phyloP scores from a whole-genome alignment of 2,888 invertebrate species.

The Pachymerium ferrugineum region DNA sequence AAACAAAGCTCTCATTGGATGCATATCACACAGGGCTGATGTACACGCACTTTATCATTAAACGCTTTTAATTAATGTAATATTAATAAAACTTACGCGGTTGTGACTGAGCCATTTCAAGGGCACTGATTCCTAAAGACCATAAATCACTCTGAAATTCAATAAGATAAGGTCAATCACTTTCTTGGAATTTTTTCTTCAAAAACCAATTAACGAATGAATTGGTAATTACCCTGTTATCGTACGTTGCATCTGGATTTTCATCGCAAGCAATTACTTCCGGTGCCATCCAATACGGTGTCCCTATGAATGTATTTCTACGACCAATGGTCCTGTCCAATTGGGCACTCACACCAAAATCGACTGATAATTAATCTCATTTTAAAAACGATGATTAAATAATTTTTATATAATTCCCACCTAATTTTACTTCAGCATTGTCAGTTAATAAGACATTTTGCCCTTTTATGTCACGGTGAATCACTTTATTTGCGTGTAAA shows the following conservation, averaged over 20 bases:
- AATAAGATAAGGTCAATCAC: too few relatives aligned
- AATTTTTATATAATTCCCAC: constrained; percentile 51
- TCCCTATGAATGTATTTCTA: constrained; percentile 98
- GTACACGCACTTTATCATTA: neutral
- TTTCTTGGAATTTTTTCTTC: too few relatives aligned
- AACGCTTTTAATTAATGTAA: neutral
- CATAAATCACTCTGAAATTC: constrained; percentile 53
- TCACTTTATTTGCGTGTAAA: constrained; percentile 97
- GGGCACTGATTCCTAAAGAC: constrained; percentile 84
- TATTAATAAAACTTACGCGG: constrained; percentile 57
- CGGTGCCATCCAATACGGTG: constrained; percentile 98
- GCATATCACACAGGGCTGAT: constrained; percentile 89
- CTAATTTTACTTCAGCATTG: constrained; percentile 98
- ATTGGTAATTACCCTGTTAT: constrained; percentile 60
- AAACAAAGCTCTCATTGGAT: constrained; percentile 98
- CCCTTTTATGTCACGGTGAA: constrained; percentile 98
- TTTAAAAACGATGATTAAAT: neutral
- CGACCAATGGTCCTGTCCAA: constrained; percentile 97
- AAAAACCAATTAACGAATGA: constrained; percentile 62
- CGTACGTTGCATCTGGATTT: constrained; percentile 99
- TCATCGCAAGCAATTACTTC: constrained; percentile 99
- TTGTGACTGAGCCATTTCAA: constrained; percentile 99
- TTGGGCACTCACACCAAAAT: constrained; percentile 99
- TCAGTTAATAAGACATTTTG: constrained; percentile 99
- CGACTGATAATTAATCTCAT: constrained; percentile 64